Evolutionary conservation across 2,888 invertebrate genomes (phyloP).

Genomic region (Drosophila rubida): DNA sequence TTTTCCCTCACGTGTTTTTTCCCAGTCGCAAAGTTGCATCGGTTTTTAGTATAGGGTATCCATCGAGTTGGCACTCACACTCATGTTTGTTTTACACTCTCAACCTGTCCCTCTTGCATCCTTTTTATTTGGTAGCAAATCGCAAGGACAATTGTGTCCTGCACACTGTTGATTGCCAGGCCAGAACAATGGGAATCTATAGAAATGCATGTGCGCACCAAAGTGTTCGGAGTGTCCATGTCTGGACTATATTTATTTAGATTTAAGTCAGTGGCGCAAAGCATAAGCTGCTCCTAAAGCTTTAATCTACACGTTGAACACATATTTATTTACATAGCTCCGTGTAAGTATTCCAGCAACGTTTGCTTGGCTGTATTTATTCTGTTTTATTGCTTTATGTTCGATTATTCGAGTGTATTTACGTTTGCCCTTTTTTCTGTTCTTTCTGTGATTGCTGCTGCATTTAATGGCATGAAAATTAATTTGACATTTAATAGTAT

Average conservation of each 20-base stretch:
- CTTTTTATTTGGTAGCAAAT: constrained; percentile 26
- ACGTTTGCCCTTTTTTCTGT: constrained; percentile 1
- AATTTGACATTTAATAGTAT: constrained; percentile 68
- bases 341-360: not conserved
- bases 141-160: constrained; percentile 46
- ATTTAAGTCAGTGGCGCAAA: constrained; percentile 18
- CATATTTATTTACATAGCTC: constrained; percentile 9
- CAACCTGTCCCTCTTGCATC: not conserved
- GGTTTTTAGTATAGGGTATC: not conserved
- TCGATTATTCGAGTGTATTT: constrained; percentile 39
- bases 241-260: constrained; percentile 47
- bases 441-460: constrained; percentile 39
- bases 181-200: constrained; percentile 32
- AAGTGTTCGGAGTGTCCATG: constrained; percentile 24
- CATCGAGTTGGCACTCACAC: not conserved
- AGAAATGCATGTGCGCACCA: constrained; percentile 29
- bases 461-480: constrained; percentile 74
- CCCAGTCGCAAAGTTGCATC: not conserved
- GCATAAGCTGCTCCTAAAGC: constrained; percentile 23
- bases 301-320: constrained; percentile 36
- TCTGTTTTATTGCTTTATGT: constrained; percentile 27
- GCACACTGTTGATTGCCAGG: constrained; percentile 61
- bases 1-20: not conserved
- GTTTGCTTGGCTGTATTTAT: constrained; percentile 5
- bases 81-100: not conserved